Percentiles rank a stretch among this genome's conserved stretches.
These are phyloP conservation scores for Calliscelio sp. DNA, from an alignment of 2,888 invertebrate genomes.

Conservation along the genomic window DNA sequence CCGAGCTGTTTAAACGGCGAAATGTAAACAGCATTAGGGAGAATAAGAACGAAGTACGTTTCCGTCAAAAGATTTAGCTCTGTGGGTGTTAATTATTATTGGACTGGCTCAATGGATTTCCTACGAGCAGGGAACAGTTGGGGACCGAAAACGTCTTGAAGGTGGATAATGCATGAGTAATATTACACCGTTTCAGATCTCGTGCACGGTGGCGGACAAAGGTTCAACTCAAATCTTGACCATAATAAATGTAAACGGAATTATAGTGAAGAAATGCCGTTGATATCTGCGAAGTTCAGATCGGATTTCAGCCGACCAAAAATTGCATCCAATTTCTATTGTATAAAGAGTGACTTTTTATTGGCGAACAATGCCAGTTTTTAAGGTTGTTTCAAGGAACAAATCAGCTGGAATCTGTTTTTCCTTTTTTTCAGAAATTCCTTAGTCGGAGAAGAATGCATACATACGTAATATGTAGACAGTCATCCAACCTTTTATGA, in stretches of 20 bases:
- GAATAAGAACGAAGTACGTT: slow-evolving; percentile 47
- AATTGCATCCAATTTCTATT: background rate
- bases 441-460: no score
- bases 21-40: slow-evolving; percentile 57
- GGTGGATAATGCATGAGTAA: slow-evolving; percentile 50
- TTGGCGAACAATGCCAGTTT: no score
- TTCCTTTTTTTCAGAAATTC: no score
- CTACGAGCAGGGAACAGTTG: slow-evolving; percentile 46
- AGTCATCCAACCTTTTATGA: no score
- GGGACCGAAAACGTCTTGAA: slow-evolving; percentile 53
- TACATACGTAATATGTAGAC: no score
- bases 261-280: no score
- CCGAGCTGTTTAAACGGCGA: slow-evolving; percentile 50
- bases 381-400: no score
- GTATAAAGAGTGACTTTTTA: no score
- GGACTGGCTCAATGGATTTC: slow-evolving; percentile 45
- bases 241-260: slow-evolving; percentile 45
- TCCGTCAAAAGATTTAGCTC: slow-evolving; percentile 52
- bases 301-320: background rate
- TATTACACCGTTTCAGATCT: slow-evolving; percentile 43
- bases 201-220: background rate
- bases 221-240: background rate
- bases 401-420: no score
- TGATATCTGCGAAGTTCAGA: slow-evolving; percentile 25
- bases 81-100: slow-evolving; percentile 70